Percentiles rank a stretch among this genome's conserved stretches.
These are phyloP conservation scores for Oreocharis arfaki DNA, from an alignment of 2,113 vertebrate genomes.

Conservation along the genomic window DNA sequence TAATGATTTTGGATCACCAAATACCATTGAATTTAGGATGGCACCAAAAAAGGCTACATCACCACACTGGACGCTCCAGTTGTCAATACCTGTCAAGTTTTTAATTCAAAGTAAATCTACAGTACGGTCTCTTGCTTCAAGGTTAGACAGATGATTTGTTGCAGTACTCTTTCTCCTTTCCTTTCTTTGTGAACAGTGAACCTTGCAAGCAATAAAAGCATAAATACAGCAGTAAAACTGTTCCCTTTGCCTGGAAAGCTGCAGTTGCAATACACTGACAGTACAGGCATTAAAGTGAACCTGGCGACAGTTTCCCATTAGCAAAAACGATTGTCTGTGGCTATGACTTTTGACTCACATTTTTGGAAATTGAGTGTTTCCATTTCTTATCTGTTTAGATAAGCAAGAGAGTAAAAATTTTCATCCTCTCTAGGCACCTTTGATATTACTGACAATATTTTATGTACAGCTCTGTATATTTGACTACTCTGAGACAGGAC, in stretches of 20 bases:
- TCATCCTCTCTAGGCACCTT: neutral
- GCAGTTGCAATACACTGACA: neutral
- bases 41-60: neutral
- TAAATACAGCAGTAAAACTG: neutral
- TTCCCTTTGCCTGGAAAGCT: neutral
- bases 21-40: neutral
- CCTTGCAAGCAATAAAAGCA: neutral
- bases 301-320: neutral
- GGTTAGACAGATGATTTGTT: neutral
- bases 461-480: neutral
- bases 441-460: neutral
- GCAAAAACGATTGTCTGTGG: neutral
- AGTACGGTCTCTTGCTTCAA: neutral
- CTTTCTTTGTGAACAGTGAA: neutral
- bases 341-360: neutral
- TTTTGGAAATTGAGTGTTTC: neutral
- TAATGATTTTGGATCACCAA: neutral
- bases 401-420: neutral
- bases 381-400: neutral
- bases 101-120: neutral
- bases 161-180: neutral
- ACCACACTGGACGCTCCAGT: neutral
- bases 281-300: neutral
- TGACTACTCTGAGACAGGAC: neutral
- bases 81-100: neutral